A percentile compares a stretch with the other conserved stretches of the same genome.
Conservation (phyloP, 2,797 vertebrate genomes). For the Amblyraja radiata region DNA sequence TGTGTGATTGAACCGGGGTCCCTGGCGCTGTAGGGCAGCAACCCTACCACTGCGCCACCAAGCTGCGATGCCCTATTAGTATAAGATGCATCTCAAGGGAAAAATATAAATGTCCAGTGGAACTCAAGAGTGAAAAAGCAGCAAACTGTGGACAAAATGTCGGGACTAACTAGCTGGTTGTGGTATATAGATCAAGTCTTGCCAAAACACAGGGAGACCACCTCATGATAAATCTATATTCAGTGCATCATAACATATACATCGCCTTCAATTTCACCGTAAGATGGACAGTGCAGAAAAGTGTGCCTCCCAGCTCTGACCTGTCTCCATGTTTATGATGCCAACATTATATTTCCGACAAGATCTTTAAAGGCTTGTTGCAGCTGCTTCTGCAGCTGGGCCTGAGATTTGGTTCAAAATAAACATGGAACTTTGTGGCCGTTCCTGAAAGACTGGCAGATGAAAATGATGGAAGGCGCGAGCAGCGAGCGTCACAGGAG, state of each 20-base stretch:
- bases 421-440: conserved; percentile 71
- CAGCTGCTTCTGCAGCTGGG: neutral
- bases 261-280: neutral
- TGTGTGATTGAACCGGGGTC: no score
- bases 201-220: neutral
- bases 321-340: conserved; percentile 28
- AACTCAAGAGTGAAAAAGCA: neutral
- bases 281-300: neutral
- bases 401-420: conserved; percentile 44
- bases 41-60: no score
- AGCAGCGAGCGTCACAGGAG: conserved; percentile 81
- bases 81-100: no score
- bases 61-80: no score
- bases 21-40: no score
- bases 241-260: neutral
- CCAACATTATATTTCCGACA: neutral
- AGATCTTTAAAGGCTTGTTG: neutral
- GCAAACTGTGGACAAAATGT: neutral
- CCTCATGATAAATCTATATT: neutral
- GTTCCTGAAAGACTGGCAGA: conserved; percentile 74
- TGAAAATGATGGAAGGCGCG: conserved; percentile 60
- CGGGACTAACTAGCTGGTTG: neutral
- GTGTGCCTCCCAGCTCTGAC: conserved; percentile 26
- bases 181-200: no score
- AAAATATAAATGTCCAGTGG: neutral